A percentile compares a stretch with the other conserved stretches of the same genome.
phyloP scores from a whole-genome alignment of 2,888 invertebrate genomes.

The Pheosia tremula region DNA sequence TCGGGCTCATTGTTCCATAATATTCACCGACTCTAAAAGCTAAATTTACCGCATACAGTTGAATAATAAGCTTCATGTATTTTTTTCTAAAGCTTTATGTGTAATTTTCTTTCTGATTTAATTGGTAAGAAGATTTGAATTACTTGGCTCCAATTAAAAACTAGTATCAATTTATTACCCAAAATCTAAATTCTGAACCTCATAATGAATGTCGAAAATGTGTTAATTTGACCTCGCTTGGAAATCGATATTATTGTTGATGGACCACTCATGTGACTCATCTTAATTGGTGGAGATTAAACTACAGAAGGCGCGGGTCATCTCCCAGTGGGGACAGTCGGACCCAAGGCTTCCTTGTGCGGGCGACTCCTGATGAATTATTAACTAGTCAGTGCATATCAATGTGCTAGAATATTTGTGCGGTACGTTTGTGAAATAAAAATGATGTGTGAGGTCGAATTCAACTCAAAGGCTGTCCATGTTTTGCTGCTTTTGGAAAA shows the following conservation, averaged over 20 bases:
- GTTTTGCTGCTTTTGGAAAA: too few species aligned
- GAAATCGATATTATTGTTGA: slow-evolving; percentile 20
- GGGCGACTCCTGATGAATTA: slow-evolving; percentile 46
- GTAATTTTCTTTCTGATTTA: too few species aligned
- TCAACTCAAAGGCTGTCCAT: too few species aligned
- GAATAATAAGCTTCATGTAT: too few species aligned
- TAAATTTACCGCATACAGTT: too few species aligned
- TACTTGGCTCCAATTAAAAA: too few species aligned
- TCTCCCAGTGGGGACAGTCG: slow-evolving; percentile 32
- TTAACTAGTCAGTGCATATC: slow-evolving; percentile 47
- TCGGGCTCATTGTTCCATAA: too few species aligned
- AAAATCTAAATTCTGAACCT: too few species aligned
- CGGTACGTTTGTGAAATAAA: slow-evolving; percentile 38
- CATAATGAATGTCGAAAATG: background rate
- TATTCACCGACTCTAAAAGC: too few species aligned
- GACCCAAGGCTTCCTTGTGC: slow-evolving; percentile 36
- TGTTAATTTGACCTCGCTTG: background rate
- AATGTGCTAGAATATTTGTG: slow-evolving; percentile 37
- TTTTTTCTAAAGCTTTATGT: too few species aligned
- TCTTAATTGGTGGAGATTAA: slow-evolving; percentile 49
- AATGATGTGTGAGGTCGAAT: background rate
- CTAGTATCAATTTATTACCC: too few species aligned
- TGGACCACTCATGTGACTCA: slow-evolving; percentile 19
- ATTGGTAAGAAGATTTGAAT: too few species aligned
- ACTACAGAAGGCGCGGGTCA: slow-evolving; percentile 37